Conservation (phyloP, 1,140 invertebrate genomes). For the Procambarus virginalis region DNA sequence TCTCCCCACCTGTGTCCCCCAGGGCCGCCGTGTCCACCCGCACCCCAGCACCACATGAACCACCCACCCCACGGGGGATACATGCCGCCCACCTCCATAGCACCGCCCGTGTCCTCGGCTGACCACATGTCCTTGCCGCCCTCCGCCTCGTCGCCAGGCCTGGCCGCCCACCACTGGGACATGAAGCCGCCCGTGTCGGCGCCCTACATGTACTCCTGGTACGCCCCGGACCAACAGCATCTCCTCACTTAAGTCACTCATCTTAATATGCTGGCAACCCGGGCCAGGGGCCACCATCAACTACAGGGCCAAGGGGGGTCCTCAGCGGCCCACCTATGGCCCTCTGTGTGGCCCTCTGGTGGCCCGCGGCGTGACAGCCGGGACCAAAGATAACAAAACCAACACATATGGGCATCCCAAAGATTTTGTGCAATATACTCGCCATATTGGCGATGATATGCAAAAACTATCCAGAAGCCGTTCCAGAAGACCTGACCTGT, state of each 20-base stretch:
- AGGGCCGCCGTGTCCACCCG: slow-evolving; percentile 17
- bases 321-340: background rate
- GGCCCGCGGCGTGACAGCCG: slow-evolving; percentile 37
- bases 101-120: slow-evolving; percentile 78
- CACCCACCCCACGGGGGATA: slow-evolving; percentile 76
- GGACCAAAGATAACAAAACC: slow-evolving; percentile 41
- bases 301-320: slow-evolving; percentile 5
- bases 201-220: slow-evolving; percentile 85
- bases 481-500: too few relatives aligned
- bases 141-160: slow-evolving; percentile 77
- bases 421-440: slow-evolving; percentile 63
- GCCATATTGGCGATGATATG: slow-evolving; percentile 33
- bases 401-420: slow-evolving; percentile 28
- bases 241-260: slow-evolving; percentile 79
- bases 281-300: slow-evolving; percentile 2
- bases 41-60: slow-evolving; percentile 79
- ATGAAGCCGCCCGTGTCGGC: slow-evolving; percentile 79
- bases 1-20: slow-evolving; percentile 39
- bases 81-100: slow-evolving; percentile 83
- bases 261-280: background rate
- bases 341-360: background rate
- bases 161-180: slow-evolving; percentile 79
- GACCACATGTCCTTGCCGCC: slow-evolving; percentile 76
- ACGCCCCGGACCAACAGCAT: slow-evolving; percentile 82
- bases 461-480: background rate